Conservation (phyloP, 2,113 vertebrate species). For the Arvicanthis niloticus region DNA sequence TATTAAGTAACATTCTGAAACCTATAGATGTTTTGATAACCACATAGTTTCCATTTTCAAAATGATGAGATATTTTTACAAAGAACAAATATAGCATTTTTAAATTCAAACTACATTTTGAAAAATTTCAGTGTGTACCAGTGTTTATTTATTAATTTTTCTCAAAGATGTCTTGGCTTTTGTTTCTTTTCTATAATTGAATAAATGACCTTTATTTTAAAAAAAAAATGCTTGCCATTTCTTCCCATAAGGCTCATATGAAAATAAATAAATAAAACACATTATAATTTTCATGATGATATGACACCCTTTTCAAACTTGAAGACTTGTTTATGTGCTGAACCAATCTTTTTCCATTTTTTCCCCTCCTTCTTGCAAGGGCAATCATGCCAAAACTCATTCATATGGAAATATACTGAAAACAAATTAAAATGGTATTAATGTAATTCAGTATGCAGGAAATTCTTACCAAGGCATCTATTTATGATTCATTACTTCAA, state of each 20-base stretch:
- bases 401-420: conserved; percentile 51
- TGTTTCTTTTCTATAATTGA: not conserved
- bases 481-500: conserved; percentile 47
- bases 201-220: not conserved
- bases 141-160: not conserved
- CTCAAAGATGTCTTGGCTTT: not conserved
- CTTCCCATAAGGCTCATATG: not conserved
- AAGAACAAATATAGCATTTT: not conserved
- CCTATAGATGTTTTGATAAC: not conserved
- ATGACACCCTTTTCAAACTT: conserved; percentile 28
- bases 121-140: not conserved
- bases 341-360: not conserved
- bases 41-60: not conserved
- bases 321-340: conserved; percentile 32
- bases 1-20: not conserved
- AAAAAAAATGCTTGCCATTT: not conserved
- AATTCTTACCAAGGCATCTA: not conserved
- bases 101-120: not conserved
- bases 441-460: conserved; percentile 25
- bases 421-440: conserved; percentile 41
- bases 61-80: not conserved
- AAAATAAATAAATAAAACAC: not conserved
- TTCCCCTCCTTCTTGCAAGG: not conserved
- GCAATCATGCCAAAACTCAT: conserved; percentile 14
- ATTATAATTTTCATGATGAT: not conserved